Evolutionary conservation across 2,797 vertebrate genomes (phyloP).

Genomic region (Anisognathus igniventris): DNA sequence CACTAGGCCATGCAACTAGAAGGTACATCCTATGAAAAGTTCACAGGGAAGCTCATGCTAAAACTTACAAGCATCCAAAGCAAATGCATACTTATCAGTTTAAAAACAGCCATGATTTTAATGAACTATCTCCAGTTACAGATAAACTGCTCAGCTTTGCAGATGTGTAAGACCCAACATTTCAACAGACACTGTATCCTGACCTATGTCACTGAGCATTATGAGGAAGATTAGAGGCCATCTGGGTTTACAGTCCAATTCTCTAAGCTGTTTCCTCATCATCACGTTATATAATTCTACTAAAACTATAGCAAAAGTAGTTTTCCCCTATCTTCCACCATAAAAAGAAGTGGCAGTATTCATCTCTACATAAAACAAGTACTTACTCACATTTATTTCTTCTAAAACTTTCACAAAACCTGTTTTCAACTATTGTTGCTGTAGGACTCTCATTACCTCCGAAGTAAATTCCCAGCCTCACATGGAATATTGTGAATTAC

Average conservation of each 20-base stretch:
- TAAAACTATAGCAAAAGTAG: not conserved
- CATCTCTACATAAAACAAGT: not conserved
- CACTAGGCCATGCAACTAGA: not conserved
- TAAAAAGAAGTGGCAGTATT: not conserved
- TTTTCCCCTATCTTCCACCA: not conserved
- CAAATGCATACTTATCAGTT: not conserved
- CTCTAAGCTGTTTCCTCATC: not conserved
- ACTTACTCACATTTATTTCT: not conserved
- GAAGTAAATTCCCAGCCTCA: not conserved
- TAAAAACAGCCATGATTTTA: not conserved
- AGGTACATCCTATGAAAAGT: not conserved
- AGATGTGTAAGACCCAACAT: not conserved
- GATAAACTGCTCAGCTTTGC: not conserved
- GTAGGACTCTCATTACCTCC: not conserved
- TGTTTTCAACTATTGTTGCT: not conserved
- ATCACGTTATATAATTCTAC: conserved; percentile 2
- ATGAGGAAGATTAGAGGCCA: conserved; percentile 32
- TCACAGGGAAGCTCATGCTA: not conserved
- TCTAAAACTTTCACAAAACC: not conserved
- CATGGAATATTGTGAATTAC: not conserved
- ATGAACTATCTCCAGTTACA: not conserved
- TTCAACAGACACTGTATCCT: not conserved
- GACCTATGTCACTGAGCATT: not conserved
- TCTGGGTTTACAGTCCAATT: conserved; percentile 28
- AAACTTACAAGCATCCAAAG: not conserved